Evolutionary conservation across 2,888 invertebrate genomes (phyloP).

Genomic region (Mesoligia furuncula): DNA sequence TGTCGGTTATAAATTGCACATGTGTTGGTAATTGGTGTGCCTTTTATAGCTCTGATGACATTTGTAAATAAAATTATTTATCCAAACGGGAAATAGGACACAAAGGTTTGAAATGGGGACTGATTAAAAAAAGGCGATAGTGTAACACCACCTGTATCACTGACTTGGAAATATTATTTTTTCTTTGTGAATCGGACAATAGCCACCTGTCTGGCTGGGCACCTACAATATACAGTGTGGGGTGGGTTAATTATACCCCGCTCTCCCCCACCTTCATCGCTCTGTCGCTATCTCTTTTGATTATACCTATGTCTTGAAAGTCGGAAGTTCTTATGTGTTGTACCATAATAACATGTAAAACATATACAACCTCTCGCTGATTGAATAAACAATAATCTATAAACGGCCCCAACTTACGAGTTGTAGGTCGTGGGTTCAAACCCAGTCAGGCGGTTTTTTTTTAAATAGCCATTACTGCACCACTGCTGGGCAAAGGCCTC

Average conservation of each 20-base stretch:
- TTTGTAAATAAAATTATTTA: constrained; percentile 24
- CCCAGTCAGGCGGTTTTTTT: not conserved
- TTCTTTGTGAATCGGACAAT: constrained; percentile 42
- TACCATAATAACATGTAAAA: not conserved
- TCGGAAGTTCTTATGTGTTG: not conserved
- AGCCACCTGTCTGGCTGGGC: constrained; percentile 44
- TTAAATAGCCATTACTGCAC: not conserved
- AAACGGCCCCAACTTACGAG: not conserved
- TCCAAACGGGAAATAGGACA: not conserved
- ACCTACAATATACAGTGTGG: constrained; percentile 27
- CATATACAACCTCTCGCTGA: not conserved
- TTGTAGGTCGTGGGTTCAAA: not conserved
- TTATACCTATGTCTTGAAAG: constrained; percentile 30
- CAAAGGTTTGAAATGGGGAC: not conserved
- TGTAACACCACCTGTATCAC: constrained; percentile 37
- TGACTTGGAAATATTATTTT: constrained; percentile 41
- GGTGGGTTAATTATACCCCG: constrained; percentile 52
- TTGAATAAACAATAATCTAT: not conserved
- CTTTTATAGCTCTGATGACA: constrained; percentile 10
- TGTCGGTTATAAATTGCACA: constrained; percentile 47
- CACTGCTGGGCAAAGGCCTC: not conserved
- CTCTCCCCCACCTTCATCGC: not conserved
- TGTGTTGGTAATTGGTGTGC: constrained; percentile 20
- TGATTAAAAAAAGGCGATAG: constrained; percentile 12
- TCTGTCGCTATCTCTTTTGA: constrained; percentile 2